Base-by-base conservation (phyloP, 1,140 invertebrate species). In the Drosophila sp. region DNA sequence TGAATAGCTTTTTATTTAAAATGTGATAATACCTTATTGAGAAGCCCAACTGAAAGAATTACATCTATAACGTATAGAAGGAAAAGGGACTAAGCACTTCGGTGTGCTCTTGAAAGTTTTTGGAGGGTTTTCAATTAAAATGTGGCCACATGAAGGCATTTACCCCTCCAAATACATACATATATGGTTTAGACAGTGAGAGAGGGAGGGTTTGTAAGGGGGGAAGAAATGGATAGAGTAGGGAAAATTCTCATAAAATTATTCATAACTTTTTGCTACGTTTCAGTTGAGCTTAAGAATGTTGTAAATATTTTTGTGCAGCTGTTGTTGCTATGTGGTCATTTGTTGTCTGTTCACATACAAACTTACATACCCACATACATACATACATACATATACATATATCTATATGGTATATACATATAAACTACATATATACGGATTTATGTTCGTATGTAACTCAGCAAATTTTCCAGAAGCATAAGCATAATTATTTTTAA, bases 401-500 rank as follows among this genome's bases (percentile, higher is more conserved):
- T 44, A 57, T 4, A 72, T 25, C 27, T 27, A 61, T 29, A 8
- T 32, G 47, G 47, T 32, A 56, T 50, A 64, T 55, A 60, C 11
- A 10, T 40, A 50, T 41, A 17, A 32, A n/a, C 17, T 47, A 7
- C 50, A 30, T 60, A 10, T 47, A 35, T 56, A 29, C 17, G 6
- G 50, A n/a, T 27, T 27, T 33, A 35, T 40, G 11, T 50, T 74
- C 50, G 65, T 73, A 75, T 74, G 64, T 66, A 75, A 60, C 56
- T 76, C 66, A 61, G 81, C 70, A 80, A 60, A 84, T 86, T 85
- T 85, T 85, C 74, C 74, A 71, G 66, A 73, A 81, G 70, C 79
- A 75, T 75, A 78, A 85, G 67, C 83, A 86, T 81, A 85, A 85
- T 85, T 86, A 85, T 85, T 85, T 86, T 86, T 78, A 86, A 85